Conservation (phyloP, 2,797 vertebrate genomes). For the Phoebastria nigripes region DNA sequence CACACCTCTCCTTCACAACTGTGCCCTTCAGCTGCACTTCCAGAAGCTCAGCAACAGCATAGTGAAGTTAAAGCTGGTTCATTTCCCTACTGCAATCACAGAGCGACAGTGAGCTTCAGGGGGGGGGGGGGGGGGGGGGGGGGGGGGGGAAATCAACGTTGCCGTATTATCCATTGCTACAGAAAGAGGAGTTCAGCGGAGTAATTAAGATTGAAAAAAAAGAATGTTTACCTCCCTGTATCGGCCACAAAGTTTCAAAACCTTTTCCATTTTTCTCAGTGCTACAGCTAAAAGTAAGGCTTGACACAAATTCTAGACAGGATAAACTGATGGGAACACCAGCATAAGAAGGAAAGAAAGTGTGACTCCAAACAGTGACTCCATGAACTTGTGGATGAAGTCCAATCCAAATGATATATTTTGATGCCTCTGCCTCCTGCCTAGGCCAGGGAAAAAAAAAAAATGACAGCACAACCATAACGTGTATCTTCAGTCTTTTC, state of each 20-base stretch:
- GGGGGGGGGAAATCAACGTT: too few species aligned
- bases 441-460: background rate
- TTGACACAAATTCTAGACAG: background rate
- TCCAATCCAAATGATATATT: background rate
- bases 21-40: background rate
- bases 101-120: background rate
- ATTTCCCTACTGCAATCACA: background rate
- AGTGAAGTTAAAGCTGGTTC: background rate
- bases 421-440: background rate
- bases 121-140: too few species aligned
- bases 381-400: background rate
- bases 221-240: background rate
- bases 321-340: background rate
- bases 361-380: background rate
- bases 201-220: background rate
- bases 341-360: background rate
- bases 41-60: background rate
- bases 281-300: background rate
- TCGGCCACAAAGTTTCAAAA: background rate
- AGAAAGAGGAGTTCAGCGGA: background rate
- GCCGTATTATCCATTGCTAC: background rate
- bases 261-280: background rate
- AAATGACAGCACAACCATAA: background rate
- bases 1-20: background rate
- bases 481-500: background rate